Evolutionary conservation across 2,797 vertebrate species (phyloP).

Genomic region (Gymnopithys bicolor): DNA sequence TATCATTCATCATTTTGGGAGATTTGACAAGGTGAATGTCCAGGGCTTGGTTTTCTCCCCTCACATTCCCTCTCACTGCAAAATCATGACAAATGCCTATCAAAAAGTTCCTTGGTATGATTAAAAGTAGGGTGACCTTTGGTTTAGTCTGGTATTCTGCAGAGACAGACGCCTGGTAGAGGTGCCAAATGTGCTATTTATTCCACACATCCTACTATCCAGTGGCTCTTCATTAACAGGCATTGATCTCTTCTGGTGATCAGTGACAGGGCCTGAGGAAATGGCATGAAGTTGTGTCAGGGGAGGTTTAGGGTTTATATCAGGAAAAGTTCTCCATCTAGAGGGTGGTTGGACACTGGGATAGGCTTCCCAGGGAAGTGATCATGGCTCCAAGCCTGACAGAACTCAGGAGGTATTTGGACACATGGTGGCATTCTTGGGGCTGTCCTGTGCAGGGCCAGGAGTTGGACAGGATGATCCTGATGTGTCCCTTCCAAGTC

Average conservation of each 20-base stretch:
- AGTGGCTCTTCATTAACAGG: neutral
- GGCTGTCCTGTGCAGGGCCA: neutral
- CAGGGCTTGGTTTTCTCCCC: neutral
- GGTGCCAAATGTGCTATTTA: neutral
- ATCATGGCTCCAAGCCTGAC: neutral
- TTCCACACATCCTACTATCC: neutral
- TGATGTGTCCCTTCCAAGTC: neutral
- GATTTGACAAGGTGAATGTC: neutral
- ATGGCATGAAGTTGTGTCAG: neutral
- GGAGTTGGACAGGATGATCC: neutral
- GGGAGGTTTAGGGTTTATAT: neutral
- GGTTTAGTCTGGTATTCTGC: neutral
- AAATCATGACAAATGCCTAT: neutral
- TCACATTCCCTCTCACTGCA: neutral
- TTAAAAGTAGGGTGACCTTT: neutral
- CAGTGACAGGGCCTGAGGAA: neutral
- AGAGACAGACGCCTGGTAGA: neutral
- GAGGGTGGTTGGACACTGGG: too few relatives aligned
- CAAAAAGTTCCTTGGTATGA: neutral
- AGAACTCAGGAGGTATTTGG: neutral
- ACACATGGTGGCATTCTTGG: neutral
- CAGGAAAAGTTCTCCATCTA: neutral
- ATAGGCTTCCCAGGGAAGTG: neutral
- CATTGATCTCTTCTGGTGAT: neutral
- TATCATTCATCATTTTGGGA: constrained; percentile 1